phyloP scores from a whole-genome alignment of 2,797 vertebrate species.

The Florisuga fusca region DNA sequence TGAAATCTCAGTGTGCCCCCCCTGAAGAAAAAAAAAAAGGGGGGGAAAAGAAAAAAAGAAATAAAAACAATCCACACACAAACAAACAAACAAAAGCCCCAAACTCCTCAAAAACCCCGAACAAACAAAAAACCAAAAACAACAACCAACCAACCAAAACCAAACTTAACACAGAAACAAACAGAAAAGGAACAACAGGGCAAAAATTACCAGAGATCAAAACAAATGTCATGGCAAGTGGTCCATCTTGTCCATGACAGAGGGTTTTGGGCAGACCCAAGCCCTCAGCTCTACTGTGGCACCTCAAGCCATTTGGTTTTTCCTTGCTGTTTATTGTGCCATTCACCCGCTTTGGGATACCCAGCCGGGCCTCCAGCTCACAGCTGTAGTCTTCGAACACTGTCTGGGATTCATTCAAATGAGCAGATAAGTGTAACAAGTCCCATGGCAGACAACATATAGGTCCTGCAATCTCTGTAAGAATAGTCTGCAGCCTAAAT shows the following conservation, averaged over 20 bases:
- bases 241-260: neutral
- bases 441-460: neutral
- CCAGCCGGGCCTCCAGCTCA: neutral
- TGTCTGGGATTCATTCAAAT: constrained; percentile 39
- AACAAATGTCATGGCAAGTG: neutral
- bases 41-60: too few relatives aligned
- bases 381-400: neutral
- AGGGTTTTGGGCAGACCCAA: neutral
- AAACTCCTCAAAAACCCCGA: too few relatives aligned
- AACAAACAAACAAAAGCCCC: neutral
- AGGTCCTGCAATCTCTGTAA: neutral
- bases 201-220: neutral
- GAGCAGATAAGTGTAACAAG: neutral
- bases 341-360: neutral
- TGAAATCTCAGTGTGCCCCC: neutral
- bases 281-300: neutral
- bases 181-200: too few relatives aligned
- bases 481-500: neutral
- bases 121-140: too few relatives aligned
- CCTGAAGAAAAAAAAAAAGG: too few relatives aligned
- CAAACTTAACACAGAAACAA: neutral
- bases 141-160: too few relatives aligned
- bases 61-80: too few relatives aligned
- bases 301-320: neutral
- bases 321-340: neutral